phyloP scores from a whole-genome alignment of 2,888 invertebrate genomes.

The Drosophila koepferae region DNA sequence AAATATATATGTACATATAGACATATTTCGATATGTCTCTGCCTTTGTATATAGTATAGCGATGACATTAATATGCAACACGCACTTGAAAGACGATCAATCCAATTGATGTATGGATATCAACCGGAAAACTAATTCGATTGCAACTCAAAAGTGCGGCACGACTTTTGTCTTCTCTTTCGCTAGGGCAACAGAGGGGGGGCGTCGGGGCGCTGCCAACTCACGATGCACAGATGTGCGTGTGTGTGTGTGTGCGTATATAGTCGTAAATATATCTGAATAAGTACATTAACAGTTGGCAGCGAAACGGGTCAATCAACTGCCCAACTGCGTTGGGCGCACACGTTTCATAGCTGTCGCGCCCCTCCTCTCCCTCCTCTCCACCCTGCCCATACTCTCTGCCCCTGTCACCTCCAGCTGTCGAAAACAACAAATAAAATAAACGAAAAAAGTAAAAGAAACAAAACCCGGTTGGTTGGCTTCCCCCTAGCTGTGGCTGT shows the following conservation, averaged over 20 bases:
- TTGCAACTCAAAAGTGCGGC: slow-evolving; percentile 30
- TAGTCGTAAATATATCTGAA: slow-evolving; percentile 33
- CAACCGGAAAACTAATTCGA: slow-evolving; percentile 55
- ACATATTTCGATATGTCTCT: not conserved
- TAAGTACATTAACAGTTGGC: slow-evolving; percentile 48
- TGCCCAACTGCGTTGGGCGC: slow-evolving; percentile 35
- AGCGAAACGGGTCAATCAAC: slow-evolving; percentile 63
- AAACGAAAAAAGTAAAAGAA: not conserved
- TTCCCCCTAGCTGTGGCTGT: slow-evolving; percentile 10
- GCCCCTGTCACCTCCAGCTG: not conserved
- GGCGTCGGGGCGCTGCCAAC: not conserved
- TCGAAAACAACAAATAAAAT: not conserved
- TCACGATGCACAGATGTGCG: not conserved
- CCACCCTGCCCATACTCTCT: not conserved
- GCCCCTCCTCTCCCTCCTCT: not conserved
- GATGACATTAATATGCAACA: slow-evolving; percentile 59
- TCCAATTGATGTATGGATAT: slow-evolving; percentile 72
- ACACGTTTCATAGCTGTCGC: slow-evolving; percentile 19
- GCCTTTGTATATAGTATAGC: not conserved
- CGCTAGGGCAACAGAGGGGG: slow-evolving; percentile 15
- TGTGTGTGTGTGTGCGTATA: not conserved
- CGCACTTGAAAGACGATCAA: slow-evolving; percentile 62
- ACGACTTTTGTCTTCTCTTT: slow-evolving; percentile 8
- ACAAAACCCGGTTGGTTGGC: slow-evolving; percentile 33
- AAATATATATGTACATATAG: not conserved